A percentile compares a stretch with the other conserved stretches of the same genome.
Conservation (phyloP, 2,797 vertebrate species). For the Phylloscopus collybita region DNA sequence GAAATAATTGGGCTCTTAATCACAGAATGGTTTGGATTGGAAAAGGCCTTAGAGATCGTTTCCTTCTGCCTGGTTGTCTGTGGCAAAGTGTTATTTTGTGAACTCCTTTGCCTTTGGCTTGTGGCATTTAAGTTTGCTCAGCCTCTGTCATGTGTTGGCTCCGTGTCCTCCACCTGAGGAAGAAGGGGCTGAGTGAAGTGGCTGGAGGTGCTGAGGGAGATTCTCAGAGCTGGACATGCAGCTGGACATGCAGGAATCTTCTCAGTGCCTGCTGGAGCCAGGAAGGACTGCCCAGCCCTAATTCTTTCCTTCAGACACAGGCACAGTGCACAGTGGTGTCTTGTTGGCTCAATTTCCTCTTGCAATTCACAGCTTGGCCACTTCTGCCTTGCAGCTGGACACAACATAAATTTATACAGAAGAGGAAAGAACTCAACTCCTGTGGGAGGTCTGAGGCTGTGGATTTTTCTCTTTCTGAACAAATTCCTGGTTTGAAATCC, state of each 20-base stretch:
- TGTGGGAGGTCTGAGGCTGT: background rate
- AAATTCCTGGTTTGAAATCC: background rate
- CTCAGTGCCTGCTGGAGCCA: background rate
- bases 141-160: rapidly evolving
- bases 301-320: background rate
- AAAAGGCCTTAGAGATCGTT: background rate
- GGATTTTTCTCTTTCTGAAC: background rate
- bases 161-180: background rate
- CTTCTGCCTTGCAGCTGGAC: background rate
- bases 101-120: background rate
- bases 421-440: background rate
- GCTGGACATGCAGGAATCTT: background rate
- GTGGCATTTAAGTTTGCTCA: background rate
- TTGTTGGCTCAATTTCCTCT: background rate
- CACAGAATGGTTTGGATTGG: background rate
- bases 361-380: background rate
- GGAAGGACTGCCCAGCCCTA: background rate
- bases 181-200: rapidly evolving
- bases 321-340: background rate
- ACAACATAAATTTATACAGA: background rate
- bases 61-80: background rate
- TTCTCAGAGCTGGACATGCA: rapidly evolving
- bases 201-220: background rate
- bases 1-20: background rate
- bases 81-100: background rate